Percentiles rank a stretch among this genome's conserved stretches.
phyloP scores from a whole-genome alignment of 2,888 invertebrate species.

The Agrochola lota region DNA sequence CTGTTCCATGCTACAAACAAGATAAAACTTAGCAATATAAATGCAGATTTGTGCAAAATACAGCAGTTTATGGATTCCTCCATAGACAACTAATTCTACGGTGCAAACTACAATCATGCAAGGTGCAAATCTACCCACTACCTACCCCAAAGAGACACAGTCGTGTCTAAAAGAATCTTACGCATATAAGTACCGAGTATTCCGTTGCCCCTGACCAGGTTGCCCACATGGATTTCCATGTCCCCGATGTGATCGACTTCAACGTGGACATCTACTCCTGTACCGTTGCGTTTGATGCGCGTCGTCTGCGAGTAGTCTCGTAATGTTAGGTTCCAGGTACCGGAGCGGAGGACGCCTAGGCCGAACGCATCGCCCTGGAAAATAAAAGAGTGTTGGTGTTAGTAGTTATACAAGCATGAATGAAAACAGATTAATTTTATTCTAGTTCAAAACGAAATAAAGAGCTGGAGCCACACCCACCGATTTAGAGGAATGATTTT shows the following conservation, averaged over 20 bases:
- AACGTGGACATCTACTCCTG: conserved; percentile 91
- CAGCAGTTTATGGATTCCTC: neutral
- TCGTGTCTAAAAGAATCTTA: conserved; percentile 38
- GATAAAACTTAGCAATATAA: neutral
- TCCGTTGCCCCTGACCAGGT: conserved; percentile 92
- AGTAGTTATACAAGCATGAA: neutral
- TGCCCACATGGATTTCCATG: conserved; percentile 94
- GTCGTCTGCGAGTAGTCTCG: conserved; percentile 93
- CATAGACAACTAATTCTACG: conserved; percentile 12
- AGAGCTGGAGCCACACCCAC: neutral
- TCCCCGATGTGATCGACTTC: conserved; percentile 94
- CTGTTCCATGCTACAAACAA: neutral
- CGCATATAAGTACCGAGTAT: conserved; percentile 89
- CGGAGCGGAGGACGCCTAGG: conserved; percentile 91
- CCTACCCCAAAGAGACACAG: conserved; percentile 15
- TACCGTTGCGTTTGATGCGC: conserved; percentile 90
- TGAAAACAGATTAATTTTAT: neutral
- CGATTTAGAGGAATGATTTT: too few relatives aligned
- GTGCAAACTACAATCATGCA: conserved; percentile 25
- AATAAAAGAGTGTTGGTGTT: neutral
- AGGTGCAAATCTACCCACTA: conserved; percentile 13
- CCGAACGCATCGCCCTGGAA: conserved; percentile 91
- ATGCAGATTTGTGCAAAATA: neutral
- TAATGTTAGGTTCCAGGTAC: conserved; percentile 94
- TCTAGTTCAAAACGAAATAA: too few relatives aligned